Evolutionary conservation across 2,797 vertebrate species (phyloP).

Genomic region (Amniataba percoides): DNA sequence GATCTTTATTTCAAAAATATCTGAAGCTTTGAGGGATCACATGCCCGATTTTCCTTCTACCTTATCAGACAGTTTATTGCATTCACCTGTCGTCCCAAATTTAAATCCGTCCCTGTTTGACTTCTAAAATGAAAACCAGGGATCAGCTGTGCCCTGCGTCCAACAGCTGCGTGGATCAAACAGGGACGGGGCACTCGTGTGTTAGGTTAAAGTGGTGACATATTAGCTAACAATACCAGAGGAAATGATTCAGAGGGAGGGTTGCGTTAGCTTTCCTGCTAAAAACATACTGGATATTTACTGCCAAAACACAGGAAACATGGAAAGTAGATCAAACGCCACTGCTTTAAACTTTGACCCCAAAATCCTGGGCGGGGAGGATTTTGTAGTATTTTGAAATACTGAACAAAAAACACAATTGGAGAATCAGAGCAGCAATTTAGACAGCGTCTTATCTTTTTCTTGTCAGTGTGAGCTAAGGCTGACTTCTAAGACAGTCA

Average conservation of each 20-base stretch:
- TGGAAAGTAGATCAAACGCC: conserved; percentile 20
- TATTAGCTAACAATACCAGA: conserved; percentile 24
- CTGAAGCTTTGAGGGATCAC: neutral
- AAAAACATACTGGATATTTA: conserved; percentile 40
- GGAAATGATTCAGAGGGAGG: conserved; percentile 45
- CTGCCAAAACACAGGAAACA: conserved; percentile 47
- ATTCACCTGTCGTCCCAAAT: neutral
- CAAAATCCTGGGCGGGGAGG: neutral
- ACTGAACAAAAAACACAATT: neutral
- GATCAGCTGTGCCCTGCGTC: conserved; percentile 21
- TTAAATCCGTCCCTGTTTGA: conserved; percentile 8
- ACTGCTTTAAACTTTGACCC: neutral
- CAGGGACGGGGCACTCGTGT: neutral
- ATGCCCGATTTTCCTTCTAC: neutral
- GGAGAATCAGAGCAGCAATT: neutral
- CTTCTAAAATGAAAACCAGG: conserved; percentile 15
- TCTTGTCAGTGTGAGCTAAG: neutral
- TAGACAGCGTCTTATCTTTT: neutral
- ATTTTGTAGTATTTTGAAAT: neutral
- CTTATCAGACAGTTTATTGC: neutral
- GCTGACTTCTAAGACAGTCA: neutral
- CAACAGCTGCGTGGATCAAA: conserved; percentile 27
- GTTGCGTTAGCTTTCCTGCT: conserved; percentile 25
- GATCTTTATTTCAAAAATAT: conserved; percentile 22
- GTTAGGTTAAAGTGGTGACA: conserved; percentile 1